Percentiles rank a stretch among this genome's conserved stretches.
phyloP scores from a whole-genome alignment of 1,140 invertebrate genomes.

The Helicoverpa zea region DNA sequence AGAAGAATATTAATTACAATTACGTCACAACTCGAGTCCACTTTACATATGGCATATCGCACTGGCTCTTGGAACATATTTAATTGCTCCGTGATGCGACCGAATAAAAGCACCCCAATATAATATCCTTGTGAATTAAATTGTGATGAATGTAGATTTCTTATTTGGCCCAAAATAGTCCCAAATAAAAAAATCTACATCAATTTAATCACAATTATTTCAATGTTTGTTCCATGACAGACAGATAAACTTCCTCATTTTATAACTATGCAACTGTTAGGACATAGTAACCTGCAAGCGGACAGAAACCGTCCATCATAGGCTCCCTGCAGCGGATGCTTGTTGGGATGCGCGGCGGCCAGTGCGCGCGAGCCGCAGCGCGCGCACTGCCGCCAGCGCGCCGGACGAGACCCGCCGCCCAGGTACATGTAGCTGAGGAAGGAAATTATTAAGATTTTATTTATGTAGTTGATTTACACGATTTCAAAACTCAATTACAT shows the following conservation, averaged over 20 bases:
- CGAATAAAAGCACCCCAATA: too few species aligned
- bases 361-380: slow-evolving; percentile 74
- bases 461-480: too few species aligned
- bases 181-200: too few species aligned
- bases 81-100: too few species aligned
- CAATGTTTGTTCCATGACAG: too few species aligned
- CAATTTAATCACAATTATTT: too few species aligned
- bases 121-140: too few species aligned
- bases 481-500: too few species aligned
- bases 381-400: slow-evolving; percentile 69
- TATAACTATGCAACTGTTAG: background rate
- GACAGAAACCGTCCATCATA: slow-evolving; percentile 69
- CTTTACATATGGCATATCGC: background rate
- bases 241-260: background rate
- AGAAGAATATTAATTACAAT: background rate
- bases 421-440: slow-evolving; percentile 75
- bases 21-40: background rate
- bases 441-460: background rate
- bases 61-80: too few species aligned
- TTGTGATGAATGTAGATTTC: too few species aligned
- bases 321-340: slow-evolving; percentile 67
- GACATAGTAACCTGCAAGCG: slow-evolving; percentile 65
- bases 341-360: slow-evolving; percentile 59
- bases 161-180: too few species aligned
- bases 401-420: slow-evolving; percentile 64